phyloP scores from a whole-genome alignment of 2,113 vertebrate genomes.

The Tyrannus savana region DNA sequence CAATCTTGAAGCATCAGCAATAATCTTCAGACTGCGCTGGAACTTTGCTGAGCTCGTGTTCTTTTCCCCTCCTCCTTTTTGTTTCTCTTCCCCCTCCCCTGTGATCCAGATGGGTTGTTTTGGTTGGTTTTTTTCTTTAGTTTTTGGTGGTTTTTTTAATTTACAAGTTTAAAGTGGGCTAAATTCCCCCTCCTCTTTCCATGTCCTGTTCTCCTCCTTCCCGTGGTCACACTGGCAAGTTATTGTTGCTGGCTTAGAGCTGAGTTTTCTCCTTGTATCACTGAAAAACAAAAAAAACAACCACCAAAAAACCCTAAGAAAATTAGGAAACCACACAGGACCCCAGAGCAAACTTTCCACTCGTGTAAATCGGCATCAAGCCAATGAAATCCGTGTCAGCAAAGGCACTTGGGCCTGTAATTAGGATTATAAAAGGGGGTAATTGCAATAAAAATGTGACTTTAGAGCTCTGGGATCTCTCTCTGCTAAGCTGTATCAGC shows the following conservation, averaged over 20 bases:
- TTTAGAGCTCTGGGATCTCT: not conserved
- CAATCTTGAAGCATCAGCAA: conserved; percentile 52
- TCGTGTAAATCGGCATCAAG: not conserved
- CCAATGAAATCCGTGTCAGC: not conserved
- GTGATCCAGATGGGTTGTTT: not conserved
- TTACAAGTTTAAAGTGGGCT: not conserved
- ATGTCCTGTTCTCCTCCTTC: not conserved
- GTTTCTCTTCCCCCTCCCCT: no score
- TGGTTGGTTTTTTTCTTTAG: not conserved
- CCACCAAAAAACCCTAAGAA: not conserved
- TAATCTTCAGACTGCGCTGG: not conserved
- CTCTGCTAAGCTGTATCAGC: not conserved
- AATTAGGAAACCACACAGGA: not conserved
- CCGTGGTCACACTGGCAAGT: not conserved
- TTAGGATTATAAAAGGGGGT: not conserved
- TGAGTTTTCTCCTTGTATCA: not conserved
- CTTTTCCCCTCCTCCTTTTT: not conserved
- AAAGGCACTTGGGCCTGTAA: not conserved
- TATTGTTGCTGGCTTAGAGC: not conserved
- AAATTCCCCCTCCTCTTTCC: not conserved
- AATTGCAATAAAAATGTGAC: not conserved
- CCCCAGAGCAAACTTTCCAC: not conserved
- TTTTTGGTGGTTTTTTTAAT: not conserved
- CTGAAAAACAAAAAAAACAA: not conserved
- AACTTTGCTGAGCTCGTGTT: conserved; percentile 26